Conservation (phyloP, 2,888 invertebrate species). For the Hyalella azteca region DNA sequence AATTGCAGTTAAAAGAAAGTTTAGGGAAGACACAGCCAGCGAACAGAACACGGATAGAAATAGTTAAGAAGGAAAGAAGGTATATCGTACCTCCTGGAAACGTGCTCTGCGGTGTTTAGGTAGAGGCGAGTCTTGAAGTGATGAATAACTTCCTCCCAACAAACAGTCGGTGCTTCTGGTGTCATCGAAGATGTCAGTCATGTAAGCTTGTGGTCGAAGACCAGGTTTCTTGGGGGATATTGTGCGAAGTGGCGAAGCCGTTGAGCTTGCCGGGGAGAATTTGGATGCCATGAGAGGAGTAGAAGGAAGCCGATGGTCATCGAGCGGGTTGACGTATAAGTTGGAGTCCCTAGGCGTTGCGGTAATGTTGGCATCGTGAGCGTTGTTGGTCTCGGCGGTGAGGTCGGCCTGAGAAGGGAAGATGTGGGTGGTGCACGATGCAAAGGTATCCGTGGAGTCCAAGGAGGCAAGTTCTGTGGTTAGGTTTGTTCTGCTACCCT, state of each 20-base stretch:
- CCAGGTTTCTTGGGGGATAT: neutral
- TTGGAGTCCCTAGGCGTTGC: constrained; percentile 53
- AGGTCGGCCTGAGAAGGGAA: constrained; percentile 72
- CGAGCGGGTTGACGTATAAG: constrained; percentile 62
- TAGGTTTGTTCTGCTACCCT: constrained; percentile 58
- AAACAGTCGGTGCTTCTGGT: constrained; percentile 58
- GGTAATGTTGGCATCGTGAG: neutral
- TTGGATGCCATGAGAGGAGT: neutral
- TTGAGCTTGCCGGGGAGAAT: constrained; percentile 22
- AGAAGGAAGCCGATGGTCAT: constrained; percentile 35
- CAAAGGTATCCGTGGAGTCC: constrained; percentile 90
- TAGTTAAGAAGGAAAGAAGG: constrained; percentile 23
- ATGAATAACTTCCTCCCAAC: constrained; percentile 55
- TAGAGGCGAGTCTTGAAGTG: constrained; percentile 58
- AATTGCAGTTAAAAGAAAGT: neutral
- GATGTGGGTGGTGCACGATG: constrained; percentile 95
- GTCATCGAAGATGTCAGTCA: constrained; percentile 58
- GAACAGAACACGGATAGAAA: constrained; percentile 23
- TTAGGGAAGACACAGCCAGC: constrained; percentile 11
- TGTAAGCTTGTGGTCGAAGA: constrained; percentile 49
- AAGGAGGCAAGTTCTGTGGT: constrained; percentile 65
- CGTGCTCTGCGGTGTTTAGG: constrained; percentile 59
- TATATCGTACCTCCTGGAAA: constrained; percentile 57
- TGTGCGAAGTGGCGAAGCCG: neutral
- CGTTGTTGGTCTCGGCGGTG: constrained; percentile 44